Percentiles rank a stretch among this genome's conserved stretches.
Conservation (phyloP, 2,888 invertebrate genomes). For the Oegoconia quadripuncta region DNA sequence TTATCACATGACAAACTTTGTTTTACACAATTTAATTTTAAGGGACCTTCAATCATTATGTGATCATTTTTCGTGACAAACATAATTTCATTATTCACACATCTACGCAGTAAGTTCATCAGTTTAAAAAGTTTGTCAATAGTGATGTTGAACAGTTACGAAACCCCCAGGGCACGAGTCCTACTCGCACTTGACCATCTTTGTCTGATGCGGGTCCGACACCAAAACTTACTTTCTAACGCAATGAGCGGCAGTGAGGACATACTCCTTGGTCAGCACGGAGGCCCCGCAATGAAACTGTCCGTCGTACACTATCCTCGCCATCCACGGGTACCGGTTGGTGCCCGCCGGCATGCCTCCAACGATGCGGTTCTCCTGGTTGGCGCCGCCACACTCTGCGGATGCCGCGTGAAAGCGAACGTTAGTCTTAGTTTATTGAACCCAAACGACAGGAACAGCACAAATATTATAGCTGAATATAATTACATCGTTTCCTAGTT, state of each 20-base stretch:
- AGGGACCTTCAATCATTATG: too few species aligned
- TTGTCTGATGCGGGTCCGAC: too few species aligned
- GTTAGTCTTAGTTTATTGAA: slow-evolving; percentile 47
- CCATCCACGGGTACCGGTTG: slow-evolving; percentile 93
- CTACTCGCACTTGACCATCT: too few species aligned
- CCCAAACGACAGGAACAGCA: slow-evolving; percentile 21
- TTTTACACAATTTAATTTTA: too few species aligned
- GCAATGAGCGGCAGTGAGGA: slow-evolving; percentile 93
- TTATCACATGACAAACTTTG: too few species aligned
- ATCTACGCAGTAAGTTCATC: too few species aligned
- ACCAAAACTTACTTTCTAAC: slow-evolving; percentile 82
- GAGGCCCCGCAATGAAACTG: slow-evolving; percentile 94
- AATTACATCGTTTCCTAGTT: not conserved
- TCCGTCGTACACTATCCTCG: slow-evolving; percentile 90
- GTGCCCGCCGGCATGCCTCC: slow-evolving; percentile 90
- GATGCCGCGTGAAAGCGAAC: slow-evolving; percentile 35
- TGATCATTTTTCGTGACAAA: too few species aligned
- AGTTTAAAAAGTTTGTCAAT: too few species aligned
- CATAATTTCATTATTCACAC: too few species aligned
- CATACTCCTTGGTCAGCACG: slow-evolving; percentile 89
- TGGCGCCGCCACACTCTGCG: slow-evolving; percentile 89
- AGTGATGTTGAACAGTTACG: too few species aligned
- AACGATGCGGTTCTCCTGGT: slow-evolving; percentile 92
- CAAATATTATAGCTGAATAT: not conserved
- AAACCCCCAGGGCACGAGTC: too few species aligned